Percentiles rank a stretch among this genome's conserved stretches.
These are phyloP conservation scores for Morus bassanus DNA, from an alignment of 2,797 vertebrate species.

Conservation along the genomic window DNA sequence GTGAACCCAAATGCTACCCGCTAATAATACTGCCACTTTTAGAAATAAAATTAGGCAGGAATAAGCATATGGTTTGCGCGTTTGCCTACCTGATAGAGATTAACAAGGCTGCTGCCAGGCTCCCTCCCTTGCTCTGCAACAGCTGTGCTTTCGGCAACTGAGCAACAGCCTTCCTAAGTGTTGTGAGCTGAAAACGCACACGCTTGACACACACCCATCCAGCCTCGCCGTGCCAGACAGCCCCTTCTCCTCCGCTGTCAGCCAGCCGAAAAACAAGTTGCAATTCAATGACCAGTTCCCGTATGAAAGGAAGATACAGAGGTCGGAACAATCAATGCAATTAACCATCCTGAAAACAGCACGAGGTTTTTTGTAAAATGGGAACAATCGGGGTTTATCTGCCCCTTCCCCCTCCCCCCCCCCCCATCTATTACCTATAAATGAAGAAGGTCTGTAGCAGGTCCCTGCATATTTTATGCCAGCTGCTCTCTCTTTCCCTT, in stretches of 20 bases:
- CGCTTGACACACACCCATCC: not conserved
- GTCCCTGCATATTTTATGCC: not conserved
- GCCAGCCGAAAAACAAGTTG: slow-evolving; percentile 17
- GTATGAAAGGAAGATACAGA: not conserved
- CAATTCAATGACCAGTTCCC: slow-evolving; percentile 25
- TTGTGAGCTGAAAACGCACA: slow-evolving; percentile 38
- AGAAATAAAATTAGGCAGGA: not conserved
- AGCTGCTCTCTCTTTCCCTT: not conserved
- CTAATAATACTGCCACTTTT: not conserved
- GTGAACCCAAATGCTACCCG: not conserved
- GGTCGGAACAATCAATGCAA: not conserved
- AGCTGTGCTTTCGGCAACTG: slow-evolving; percentile 43
- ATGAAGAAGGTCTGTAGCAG: not conserved
- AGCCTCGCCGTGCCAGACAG: slow-evolving; percentile 57
- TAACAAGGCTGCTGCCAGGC: not conserved
- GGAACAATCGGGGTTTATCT: not conserved
- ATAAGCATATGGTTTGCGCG: not conserved
- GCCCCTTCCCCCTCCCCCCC: not conserved
- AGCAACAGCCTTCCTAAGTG: slow-evolving; percentile 41
- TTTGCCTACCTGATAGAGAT: slow-evolving; percentile 59
- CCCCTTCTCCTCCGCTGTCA: slow-evolving; percentile 12
- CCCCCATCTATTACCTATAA: not conserved
- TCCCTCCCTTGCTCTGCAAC: not conserved
- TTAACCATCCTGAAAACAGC: not conserved
- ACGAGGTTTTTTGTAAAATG: not conserved